Percentiles rank a stretch among this genome's conserved stretches.
Conservation (phyloP, 2,113 vertebrate genomes). For the Megaptera novaeangliae region DNA sequence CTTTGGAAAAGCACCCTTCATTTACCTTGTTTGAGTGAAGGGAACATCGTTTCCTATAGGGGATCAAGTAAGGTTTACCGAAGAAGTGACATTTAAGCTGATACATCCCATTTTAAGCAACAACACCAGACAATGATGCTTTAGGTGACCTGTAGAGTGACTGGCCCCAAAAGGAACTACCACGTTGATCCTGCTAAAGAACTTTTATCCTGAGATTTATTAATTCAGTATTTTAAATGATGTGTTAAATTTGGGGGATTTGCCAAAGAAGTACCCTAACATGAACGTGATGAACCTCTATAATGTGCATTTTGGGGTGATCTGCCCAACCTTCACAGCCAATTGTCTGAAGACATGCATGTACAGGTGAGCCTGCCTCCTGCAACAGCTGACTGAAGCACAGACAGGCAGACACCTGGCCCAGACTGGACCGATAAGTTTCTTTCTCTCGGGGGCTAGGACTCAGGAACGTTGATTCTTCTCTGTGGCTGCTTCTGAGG, state of each 20-base stretch:
- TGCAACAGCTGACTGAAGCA: not conserved
- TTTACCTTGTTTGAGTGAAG: not conserved
- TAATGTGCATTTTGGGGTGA: not conserved
- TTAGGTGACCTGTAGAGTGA: no score
- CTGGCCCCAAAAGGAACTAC: not conserved
- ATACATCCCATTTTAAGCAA: not conserved
- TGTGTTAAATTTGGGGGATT: not conserved
- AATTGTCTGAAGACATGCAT: not conserved
- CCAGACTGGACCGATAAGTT: not conserved
- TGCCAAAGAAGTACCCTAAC: not conserved
- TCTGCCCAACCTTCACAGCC: not conserved
- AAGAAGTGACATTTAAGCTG: not conserved
- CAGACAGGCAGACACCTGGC: not conserved
- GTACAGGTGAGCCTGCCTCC: accelerated
- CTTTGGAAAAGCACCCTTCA: not conserved
- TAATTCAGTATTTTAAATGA: not conserved
- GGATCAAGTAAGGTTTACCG: not conserved
- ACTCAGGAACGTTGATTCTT: not conserved
- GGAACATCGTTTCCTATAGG: not conserved
- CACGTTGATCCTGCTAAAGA: not conserved
- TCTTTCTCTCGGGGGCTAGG: not conserved
- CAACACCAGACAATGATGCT: not conserved
- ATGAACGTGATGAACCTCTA: not conserved
- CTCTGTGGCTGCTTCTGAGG: not conserved
- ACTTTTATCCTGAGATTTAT: not conserved